Conservation (phyloP, 2,113 vertebrate species). For the Reinhardtius hippoglossoides region DNA sequence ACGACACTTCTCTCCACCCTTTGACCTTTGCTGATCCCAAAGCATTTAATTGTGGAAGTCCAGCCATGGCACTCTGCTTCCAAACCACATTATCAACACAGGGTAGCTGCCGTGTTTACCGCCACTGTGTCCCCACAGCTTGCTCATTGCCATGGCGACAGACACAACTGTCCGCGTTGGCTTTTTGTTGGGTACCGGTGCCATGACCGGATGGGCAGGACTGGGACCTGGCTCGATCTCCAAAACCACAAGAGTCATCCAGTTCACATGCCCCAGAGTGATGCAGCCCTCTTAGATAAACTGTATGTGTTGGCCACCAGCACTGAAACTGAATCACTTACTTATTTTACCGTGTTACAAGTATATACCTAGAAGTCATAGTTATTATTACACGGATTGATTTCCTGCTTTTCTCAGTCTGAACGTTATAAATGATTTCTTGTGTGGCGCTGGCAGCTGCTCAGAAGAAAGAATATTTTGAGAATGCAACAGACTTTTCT, state of each 20-base stretch:
- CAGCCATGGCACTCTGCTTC: constrained; percentile 36
- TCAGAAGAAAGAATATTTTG: constrained; percentile 17
- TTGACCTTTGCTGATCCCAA: constrained; percentile 29
- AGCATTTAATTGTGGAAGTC: constrained; percentile 10
- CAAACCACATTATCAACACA: constrained; percentile 25
- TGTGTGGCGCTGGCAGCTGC: constrained; percentile 6
- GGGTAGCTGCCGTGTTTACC: constrained; percentile 30
- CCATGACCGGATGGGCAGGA: constrained; percentile 31
- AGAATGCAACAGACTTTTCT: constrained; percentile 14
- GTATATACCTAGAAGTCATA: constrained; percentile 1
- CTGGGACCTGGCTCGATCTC: constrained; percentile 40
- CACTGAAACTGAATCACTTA: constrained; percentile 6
- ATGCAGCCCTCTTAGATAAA: constrained; percentile 43
- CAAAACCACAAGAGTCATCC: constrained; percentile 55
- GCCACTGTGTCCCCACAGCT: constrained; percentile 45
- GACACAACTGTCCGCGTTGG: constrained; percentile 66
- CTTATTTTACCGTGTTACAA: background rate
- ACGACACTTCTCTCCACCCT: constrained; percentile 15
- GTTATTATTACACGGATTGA: background rate
- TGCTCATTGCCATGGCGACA: constrained; percentile 65
- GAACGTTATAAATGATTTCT: constrained; percentile 25
- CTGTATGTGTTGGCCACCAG: constrained; percentile 17
- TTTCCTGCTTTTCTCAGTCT: constrained; percentile 12
- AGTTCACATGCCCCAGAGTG: constrained; percentile 57
- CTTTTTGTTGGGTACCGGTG: constrained; percentile 45